These are phyloP conservation scores for Lepidonotus clava DNA, from an alignment of 2,888 invertebrate genomes.

Conservation along the genomic window DNA sequence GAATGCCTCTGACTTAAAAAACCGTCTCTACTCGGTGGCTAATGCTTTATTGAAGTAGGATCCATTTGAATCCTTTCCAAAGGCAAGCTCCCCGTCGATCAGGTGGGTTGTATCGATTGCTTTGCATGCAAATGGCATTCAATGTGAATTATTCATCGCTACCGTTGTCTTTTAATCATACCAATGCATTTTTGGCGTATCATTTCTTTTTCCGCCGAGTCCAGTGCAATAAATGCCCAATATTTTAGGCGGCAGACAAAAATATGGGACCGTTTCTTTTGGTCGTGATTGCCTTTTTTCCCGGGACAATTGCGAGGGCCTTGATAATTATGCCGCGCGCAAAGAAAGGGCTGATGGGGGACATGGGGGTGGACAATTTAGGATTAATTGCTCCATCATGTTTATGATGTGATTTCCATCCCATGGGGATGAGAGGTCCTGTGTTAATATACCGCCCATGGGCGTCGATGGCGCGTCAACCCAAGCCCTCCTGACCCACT, in stretches of 20 bases:
- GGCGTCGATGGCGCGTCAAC: neutral
- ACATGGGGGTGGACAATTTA: neutral
- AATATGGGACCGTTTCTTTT: neutral
- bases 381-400: neutral
- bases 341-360: neutral
- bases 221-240: neutral
- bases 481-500: neutral
- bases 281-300: neutral
- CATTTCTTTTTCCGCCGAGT: neutral
- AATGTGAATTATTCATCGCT: neutral
- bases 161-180: conserved; percentile 35
- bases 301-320: neutral
- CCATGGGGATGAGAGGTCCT: neutral
- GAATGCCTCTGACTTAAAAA: neutral
- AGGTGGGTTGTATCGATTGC: conserved; percentile 9
- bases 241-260: neutral
- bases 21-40: neutral
- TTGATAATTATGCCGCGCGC: neutral
- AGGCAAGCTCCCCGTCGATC: conserved; percentile 10
- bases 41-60: neutral
- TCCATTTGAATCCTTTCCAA: neutral
- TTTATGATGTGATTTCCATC: neutral
- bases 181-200: neutral
- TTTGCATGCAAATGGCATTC: conserved; percentile 5
- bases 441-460: neutral